Conservation (phyloP, 2,113 vertebrate species). For the Marcusenius ussheri region DNA sequence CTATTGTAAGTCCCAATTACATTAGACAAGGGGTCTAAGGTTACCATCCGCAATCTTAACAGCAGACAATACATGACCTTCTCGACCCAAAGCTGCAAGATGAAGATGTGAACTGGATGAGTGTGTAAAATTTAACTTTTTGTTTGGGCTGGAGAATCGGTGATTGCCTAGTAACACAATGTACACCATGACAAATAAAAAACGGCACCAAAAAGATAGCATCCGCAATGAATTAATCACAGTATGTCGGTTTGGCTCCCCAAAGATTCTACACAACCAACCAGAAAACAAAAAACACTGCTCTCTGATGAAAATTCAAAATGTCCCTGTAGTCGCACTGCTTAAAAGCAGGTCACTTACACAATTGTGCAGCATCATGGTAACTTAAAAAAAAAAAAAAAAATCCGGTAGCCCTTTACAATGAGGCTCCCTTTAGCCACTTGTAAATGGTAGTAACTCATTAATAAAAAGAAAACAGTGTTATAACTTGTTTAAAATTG, state of each 20-base stretch:
- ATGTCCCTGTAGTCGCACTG: not conserved
- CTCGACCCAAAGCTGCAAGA: not conserved
- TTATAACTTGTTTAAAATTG: not conserved
- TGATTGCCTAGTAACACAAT: not conserved
- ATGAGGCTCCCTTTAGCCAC: no score
- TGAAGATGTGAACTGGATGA: not conserved
- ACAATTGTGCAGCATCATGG: not conserved
- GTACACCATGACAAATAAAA: not conserved
- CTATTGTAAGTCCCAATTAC: not conserved
- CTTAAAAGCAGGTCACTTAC: not conserved
- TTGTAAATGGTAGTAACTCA: no score
- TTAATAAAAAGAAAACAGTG: no score
- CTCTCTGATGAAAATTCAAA: not conserved
- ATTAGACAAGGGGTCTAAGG: not conserved
- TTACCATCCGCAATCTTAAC: not conserved
- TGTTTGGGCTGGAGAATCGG: not conserved
- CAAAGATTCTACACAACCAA: not conserved
- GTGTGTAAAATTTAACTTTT: not conserved
- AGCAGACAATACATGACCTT: not conserved
- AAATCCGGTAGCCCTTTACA: no score
- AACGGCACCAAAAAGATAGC: not conserved
- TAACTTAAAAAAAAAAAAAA: not conserved
- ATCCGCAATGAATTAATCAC: not conserved
- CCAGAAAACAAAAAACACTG: not conserved
- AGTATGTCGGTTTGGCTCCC: not conserved